Conservation (phyloP, 2,888 invertebrate species). For the Diplazon laetatorius region DNA sequence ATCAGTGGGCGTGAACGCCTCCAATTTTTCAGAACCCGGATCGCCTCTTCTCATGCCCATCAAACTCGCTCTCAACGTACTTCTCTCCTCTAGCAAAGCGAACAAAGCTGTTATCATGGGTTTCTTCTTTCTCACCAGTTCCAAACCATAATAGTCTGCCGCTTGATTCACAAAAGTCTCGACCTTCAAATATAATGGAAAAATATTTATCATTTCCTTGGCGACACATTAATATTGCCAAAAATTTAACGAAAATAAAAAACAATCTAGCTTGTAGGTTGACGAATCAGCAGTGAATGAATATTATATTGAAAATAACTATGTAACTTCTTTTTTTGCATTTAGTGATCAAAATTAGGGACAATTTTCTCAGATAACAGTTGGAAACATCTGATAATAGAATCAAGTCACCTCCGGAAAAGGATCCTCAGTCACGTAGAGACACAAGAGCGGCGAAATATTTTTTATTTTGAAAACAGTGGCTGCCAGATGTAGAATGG, state of each 20-base stretch:
- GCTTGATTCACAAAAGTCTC: constrained; percentile 92
- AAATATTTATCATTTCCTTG: neutral
- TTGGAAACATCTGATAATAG: no score
- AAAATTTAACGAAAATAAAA: no score
- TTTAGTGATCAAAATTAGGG: neutral
- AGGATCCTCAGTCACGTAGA: constrained; percentile 92
- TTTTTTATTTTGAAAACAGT: constrained; percentile 82
- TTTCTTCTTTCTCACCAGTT: constrained; percentile 87
- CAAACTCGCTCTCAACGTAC: constrained; percentile 90
- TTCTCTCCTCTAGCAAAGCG: constrained; percentile 85
- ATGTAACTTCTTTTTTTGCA: no score
- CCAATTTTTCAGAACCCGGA: constrained; percentile 89
- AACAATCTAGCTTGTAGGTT: no score
- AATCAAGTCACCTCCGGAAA: constrained; percentile 87
- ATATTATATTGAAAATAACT: no score
- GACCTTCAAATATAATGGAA: constrained; percentile 80
- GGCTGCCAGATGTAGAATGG: constrained; percentile 89
- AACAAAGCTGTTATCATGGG: constrained; percentile 89
- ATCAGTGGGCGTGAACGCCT: constrained; percentile 92
- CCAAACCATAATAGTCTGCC: constrained; percentile 88
- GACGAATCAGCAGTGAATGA: no score
- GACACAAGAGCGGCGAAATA: constrained; percentile 85
- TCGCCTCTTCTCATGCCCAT: constrained; percentile 97
- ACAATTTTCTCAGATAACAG: no score
- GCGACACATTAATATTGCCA: no score